Evolutionary conservation across 2,797 vertebrate genomes (phyloP).

Genomic region (Coendou prehensilis): DNA sequence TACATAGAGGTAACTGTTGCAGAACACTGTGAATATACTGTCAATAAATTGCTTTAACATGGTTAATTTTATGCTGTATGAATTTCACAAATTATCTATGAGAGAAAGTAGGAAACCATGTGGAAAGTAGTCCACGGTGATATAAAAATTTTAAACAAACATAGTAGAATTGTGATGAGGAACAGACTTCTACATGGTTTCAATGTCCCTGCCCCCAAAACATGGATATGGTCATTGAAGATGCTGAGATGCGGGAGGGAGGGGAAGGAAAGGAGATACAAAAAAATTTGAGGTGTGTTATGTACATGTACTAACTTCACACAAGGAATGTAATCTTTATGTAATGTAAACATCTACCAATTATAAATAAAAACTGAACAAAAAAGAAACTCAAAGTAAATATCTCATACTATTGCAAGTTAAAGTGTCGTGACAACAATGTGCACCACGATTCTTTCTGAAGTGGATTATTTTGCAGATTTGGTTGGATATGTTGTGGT

Average conservation of each 20-base stretch:
- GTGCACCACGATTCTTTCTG: not conserved
- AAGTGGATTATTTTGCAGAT: slow-evolving; percentile 4
- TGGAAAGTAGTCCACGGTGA: not conserved
- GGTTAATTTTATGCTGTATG: slow-evolving; percentile 54
- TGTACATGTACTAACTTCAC: not conserved
- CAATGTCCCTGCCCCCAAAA: not conserved
- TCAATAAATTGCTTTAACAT: slow-evolving; percentile 2
- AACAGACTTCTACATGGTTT: slow-evolving; percentile 13
- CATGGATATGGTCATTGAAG: slow-evolving; percentile 40
- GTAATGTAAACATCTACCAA: not conserved
- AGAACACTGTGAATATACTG: slow-evolving; percentile 27
- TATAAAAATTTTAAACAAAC: slow-evolving; percentile 10
- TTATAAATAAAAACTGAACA: not conserved
- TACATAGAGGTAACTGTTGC: not conserved
- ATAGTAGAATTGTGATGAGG: not conserved
- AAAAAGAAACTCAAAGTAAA: not conserved
- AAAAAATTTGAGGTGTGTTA: not conserved
- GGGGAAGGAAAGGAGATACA: not conserved
- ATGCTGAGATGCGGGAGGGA: not conserved
- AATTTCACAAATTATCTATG: slow-evolving; percentile 28
- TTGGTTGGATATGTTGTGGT: not conserved
- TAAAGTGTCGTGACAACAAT: slow-evolving; percentile 4
- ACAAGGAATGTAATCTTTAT: not conserved
- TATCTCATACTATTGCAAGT: not conserved
- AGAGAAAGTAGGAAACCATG: slow-evolving; percentile 10